Base-by-base conservation (phyloP, 2,797 vertebrate genomes). In the Acomys russatus region DNA sequence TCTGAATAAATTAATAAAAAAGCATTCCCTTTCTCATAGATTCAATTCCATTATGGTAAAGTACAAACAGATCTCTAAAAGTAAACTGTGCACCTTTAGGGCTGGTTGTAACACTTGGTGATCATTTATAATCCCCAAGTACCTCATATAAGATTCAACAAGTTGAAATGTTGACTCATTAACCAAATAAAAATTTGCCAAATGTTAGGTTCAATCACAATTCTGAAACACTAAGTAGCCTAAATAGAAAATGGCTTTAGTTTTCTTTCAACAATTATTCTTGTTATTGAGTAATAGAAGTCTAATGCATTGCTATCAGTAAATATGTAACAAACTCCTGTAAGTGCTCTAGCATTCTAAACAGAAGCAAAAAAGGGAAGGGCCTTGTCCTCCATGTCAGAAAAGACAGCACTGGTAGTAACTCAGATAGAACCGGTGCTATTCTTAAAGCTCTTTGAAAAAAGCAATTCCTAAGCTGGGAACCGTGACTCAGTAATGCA, bases 371-470 rank as follows among this genome's bases (percentile, higher is more conserved):
- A 56, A 14, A 25, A 85, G 17, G 79, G 51, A 73, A 92, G 66
- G 28, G n/a, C 54, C 51, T 56, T 54, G 1, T 91, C 76, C 76
- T 87, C 33, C 5, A 9, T 38, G 71, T 97, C 68, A 96, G 68
- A 44, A 94, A 91, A 78, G 20, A 82, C 33, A 92, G 9, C 49
- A 90, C 68, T 88, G 22, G 30, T 35, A 56, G 44, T 80, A 88
- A 74, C 14, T 95, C 64, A 90, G 61, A 71, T 68, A 91, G 90
- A 97, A 92, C 63, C 49, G 73, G 85, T 54, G 73, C 6, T 94
- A 84, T 70, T 96, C 91, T 92, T 33, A 95, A 96, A 96, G 59
- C 66, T 76, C 25, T 90, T 86, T 88, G 82, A 73, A 96, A 95
- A 82, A 97, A 79, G 23, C 22, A 74, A 79, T 94, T 73, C 54